Evolutionary conservation across 2,797 vertebrate species (phyloP).

Genomic region (Sternotherus odoratus): DNA sequence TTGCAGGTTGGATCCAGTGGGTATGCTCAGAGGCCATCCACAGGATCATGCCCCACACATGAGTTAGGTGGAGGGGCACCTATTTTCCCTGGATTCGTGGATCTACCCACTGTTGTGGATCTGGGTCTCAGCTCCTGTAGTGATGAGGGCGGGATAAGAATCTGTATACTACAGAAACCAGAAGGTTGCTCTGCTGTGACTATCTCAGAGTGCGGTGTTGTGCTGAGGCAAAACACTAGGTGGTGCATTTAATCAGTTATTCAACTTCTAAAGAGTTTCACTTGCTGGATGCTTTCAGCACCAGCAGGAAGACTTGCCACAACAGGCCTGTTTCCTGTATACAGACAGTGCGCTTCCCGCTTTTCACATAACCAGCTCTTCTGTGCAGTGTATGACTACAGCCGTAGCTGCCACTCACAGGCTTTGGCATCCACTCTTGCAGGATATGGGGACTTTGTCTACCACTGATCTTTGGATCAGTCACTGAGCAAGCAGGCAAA

Average conservation of each 20-base stretch:
- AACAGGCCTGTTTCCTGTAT: not conserved
- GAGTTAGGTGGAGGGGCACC: not conserved
- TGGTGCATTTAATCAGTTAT: slow-evolving; percentile 29
- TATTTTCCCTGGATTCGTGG: not conserved
- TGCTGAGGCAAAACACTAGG: slow-evolving; percentile 43
- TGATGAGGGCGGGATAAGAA: not conserved
- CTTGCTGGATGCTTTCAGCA: accelerated
- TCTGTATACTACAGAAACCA: accelerated
- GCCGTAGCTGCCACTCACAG: not conserved
- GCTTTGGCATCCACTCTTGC: not conserved
- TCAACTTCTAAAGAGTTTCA: not conserved
- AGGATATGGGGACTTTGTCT: not conserved
- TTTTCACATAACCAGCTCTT: not conserved
- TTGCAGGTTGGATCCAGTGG: not conserved
- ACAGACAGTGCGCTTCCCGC: not conserved
- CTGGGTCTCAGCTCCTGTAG: not conserved
- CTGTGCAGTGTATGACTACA: accelerated
- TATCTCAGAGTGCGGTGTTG: not conserved
- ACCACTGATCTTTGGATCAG: not conserved
- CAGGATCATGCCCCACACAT: not conserved
- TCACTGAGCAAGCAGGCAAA: not conserved
- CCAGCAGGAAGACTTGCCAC: accelerated
- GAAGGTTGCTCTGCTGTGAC: accelerated
- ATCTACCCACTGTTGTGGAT: not conserved
- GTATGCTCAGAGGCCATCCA: not conserved